phyloP scores from a whole-genome alignment of 1,140 invertebrate genomes.

The Zaprionus ornatus region DNA sequence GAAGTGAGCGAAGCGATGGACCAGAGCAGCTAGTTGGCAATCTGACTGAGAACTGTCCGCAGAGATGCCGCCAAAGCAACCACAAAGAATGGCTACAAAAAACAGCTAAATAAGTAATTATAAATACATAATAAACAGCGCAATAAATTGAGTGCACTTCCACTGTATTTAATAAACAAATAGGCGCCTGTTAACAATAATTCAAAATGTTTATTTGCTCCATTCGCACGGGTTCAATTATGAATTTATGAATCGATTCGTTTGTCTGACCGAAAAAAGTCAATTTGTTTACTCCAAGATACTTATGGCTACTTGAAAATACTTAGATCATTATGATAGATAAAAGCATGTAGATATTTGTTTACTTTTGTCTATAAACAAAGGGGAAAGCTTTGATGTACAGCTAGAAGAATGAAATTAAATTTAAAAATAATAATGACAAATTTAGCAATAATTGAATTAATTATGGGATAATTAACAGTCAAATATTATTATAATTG shows the following conservation, averaged over 20 bases:
- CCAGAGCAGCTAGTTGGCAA: conserved; percentile 23
- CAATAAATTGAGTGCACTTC: background rate
- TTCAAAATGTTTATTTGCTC: conserved; percentile 8
- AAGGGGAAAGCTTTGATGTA: background rate
- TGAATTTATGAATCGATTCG: background rate
- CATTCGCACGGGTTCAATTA: background rate
- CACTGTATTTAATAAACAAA: conserved; percentile 2
- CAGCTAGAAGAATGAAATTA: background rate
- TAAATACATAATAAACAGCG: background rate
- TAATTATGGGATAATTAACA: background rate
- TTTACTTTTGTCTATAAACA: background rate
- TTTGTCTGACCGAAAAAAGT: background rate
- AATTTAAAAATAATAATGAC: background rate
- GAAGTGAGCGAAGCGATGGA: conserved; percentile 45
- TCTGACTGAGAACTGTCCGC: conserved; percentile 24
- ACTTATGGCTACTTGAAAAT: background rate
- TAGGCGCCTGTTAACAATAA: background rate
- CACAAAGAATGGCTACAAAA: conserved; percentile 18
- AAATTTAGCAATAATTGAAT: background rate
- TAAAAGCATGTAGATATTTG: background rate
- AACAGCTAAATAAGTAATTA: conserved; percentile 47
- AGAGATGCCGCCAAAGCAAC: conserved; percentile 40
- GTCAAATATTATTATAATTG: background rate
- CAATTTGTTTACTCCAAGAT: background rate
- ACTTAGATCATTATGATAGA: background rate